Evolutionary conservation across 2,113 vertebrate genomes (phyloP), one percentile per base, ranked within the genome.

Genomic region (Cynoglossus semilaevis): DNA sequence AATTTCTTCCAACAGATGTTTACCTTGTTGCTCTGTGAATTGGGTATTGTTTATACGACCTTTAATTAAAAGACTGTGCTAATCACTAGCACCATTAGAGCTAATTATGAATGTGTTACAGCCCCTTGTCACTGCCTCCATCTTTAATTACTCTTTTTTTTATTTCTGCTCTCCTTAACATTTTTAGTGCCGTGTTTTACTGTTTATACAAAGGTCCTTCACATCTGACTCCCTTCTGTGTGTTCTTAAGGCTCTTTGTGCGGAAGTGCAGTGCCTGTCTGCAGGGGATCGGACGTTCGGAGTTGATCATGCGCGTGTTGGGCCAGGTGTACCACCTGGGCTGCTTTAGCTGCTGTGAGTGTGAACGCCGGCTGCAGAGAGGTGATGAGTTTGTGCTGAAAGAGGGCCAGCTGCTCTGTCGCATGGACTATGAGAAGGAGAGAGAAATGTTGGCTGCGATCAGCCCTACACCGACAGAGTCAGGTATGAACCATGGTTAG

Each of bases 341-440:
- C 61, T 95, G 94, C 87, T 94, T 96, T 87, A 93, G 80, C 85
- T 96, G 94, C 88, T 96, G 94, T 15, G 94, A 94, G 89, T 96
- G 94, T 5, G 94, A 96, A 83, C 91, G 93, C 37, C 87, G 90
- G 16, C 91, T 96, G 76, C 93, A 93, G 80, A 88, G 91, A 7
- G 94, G 94, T 0, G 94, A 96, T 8, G 93, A 95, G 90, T 95
- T 95, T 17, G 94, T 95, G 63, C 88, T 96, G 61, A 96, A 96
- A 57, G 94, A 95, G 66, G 94, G 94, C 22, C 94, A 95, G 84
- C 91, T 95, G 77, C 90, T 96, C 15, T 95, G 94, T 53, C 91
- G 94, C 53, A 89, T 92, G 2, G 94, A 96, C 91, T 96, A 94
- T 6, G 94, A 95, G 85, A 94, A 94, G 85, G 94, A 96, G 86